phyloP scores from a whole-genome alignment of 2,113 vertebrate species.

The Coregonus clupeaformis region DNA sequence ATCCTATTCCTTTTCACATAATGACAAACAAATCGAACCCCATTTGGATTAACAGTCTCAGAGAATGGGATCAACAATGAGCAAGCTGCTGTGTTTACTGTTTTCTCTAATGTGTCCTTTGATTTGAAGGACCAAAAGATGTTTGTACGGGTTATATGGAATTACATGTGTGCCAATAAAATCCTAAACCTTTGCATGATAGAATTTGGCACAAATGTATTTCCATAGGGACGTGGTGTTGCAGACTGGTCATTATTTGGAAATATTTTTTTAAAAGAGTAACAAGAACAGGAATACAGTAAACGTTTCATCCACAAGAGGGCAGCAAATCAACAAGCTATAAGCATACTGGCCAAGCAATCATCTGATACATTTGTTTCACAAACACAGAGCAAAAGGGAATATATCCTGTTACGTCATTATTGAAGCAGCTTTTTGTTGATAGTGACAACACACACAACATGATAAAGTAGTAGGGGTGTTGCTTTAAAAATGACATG shows the following conservation, averaged over 20 bases:
- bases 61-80: background rate
- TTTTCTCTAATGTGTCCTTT: slow-evolving; percentile 1
- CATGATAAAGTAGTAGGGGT: background rate
- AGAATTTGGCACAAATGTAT: background rate
- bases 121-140: background rate
- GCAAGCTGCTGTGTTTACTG: background rate
- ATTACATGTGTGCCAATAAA: too few relatives aligned
- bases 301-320: background rate
- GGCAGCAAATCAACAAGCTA: background rate
- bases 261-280: background rate
- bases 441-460: background rate
- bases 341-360: background rate
- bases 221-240: background rate
- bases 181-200: too few relatives aligned
- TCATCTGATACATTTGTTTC: too few relatives aligned
- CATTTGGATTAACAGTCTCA: background rate
- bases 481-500: background rate
- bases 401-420: background rate
- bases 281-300: background rate
- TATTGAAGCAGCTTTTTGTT: background rate
- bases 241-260: background rate
- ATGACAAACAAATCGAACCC: background rate
- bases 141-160: background rate
- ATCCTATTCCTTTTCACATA: background rate
- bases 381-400: background rate